Percentiles rank a stretch among this genome's conserved stretches.
Evolutionary conservation across 2,888 invertebrate species (phyloP).

Genomic region (Melanargia galathea): DNA sequence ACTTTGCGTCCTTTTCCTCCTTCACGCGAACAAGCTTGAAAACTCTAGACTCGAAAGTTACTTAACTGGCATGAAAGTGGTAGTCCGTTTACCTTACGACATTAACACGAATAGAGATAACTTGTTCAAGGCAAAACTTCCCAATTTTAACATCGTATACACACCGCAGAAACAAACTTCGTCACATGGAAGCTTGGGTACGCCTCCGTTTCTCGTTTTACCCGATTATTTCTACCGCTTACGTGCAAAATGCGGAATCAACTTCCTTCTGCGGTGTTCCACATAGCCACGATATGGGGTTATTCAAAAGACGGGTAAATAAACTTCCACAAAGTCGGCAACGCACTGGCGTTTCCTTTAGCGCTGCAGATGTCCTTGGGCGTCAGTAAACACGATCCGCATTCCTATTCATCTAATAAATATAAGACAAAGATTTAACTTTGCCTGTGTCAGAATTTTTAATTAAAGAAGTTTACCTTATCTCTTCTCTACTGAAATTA

Average conservation of each 20-base stretch:
- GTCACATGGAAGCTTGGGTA: constrained; percentile 6
- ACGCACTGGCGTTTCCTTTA: background rate
- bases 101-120: constrained; percentile 1
- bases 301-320: constrained; percentile 7
- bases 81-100: background rate
- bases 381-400: background rate
- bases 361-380: background rate
- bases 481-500: too few species aligned
- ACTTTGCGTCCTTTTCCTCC: too few species aligned
- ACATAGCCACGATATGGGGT: constrained; percentile 17
- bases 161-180: constrained; percentile 7
- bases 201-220: background rate
- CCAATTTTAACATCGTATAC: constrained; percentile 11
- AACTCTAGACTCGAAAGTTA: too few species aligned
- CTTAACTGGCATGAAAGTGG: background rate
- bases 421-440: background rate
- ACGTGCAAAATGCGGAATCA: constrained; percentile 18
- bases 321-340: constrained; percentile 5
- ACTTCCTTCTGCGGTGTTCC: constrained; percentile 15
- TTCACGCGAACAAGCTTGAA: too few species aligned
- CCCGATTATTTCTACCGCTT: constrained; percentile 19
- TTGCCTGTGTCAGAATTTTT: too few species aligned
- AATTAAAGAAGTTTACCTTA: too few species aligned
- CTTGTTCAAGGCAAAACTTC: background rate
- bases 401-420: background rate